phyloP scores from a whole-genome alignment of 2,888 invertebrate species.

The Dynastes grantii region DNA sequence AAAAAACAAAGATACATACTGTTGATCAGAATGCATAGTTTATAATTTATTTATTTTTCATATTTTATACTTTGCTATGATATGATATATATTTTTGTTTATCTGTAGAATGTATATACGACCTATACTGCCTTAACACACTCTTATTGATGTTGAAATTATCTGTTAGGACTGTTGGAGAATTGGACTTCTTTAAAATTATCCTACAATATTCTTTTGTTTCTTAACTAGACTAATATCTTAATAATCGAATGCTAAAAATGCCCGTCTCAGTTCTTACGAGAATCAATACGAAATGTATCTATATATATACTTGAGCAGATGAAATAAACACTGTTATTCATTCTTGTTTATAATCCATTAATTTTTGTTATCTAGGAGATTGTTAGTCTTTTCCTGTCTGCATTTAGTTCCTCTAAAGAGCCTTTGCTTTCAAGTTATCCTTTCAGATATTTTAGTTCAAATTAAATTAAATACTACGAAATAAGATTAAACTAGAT shows the following conservation, averaged over 20 bases:
- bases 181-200: slow-evolving; percentile 43
- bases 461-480: too few species aligned
- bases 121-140: slow-evolving; percentile 35
- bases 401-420: slow-evolving; percentile 38
- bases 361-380: slow-evolving; percentile 18
- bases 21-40: slow-evolving; percentile 38
- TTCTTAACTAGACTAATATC: slow-evolving; percentile 10
- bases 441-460: too few species aligned
- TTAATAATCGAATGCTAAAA: slow-evolving; percentile 28
- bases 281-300: not conserved
- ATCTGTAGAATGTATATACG: slow-evolving; percentile 23
- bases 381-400: slow-evolving; percentile 27
- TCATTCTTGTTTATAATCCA: slow-evolving; percentile 25
- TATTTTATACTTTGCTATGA: slow-evolving; percentile 24
- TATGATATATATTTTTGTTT: slow-evolving; percentile 37
- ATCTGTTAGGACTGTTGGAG: slow-evolving; percentile 44
- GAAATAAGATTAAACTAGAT: too few species aligned
- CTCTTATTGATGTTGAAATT: slow-evolving; percentile 36
- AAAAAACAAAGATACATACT: slow-evolving; percentile 1
- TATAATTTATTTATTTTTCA: slow-evolving; percentile 41
- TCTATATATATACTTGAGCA: slow-evolving; percentile 17
- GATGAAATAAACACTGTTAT: slow-evolving; percentile 27
- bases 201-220: slow-evolving; percentile 21
- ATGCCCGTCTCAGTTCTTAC: slow-evolving; percentile 30
- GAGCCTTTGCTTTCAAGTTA: too few species aligned